Base-by-base conservation (phyloP, 2,888 invertebrate species). In the Alcis repandata region DNA sequence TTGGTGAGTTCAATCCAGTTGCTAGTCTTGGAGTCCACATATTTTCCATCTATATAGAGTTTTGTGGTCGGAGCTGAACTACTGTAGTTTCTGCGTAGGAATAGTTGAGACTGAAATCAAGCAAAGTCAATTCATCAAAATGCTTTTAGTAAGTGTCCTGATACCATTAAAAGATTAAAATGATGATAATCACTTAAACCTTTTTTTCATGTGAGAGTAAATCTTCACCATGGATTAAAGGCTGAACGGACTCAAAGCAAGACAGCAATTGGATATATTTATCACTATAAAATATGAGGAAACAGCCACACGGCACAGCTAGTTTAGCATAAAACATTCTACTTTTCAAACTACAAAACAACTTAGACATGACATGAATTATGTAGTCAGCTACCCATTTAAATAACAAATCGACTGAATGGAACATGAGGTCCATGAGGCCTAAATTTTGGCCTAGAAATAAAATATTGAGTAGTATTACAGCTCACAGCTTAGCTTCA, bases 1-100 rank as follows among this genome's bases (percentile, higher is more conserved):
- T 99, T 97, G 73, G 97, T 97, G 10, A 99, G 95, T 79, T 99
- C 99, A 78, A 99, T 97, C 97, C 98, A 99, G 78, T 99, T 97
- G 20, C 92, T 96, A 0, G 99, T 95, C 88, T 98, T 97, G 0
- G 99, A 99, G 69, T 99, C 99, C 20, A 96, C 94, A 90, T 97
- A 97, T 88, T 99, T 96, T 61, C 99, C 99, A 94, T 99, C 96
- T 76, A 99, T 98, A 90, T 97, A 99, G 67, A 99, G 95, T 90
- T 99, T 99, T 20, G 98, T 98, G 7, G 96, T 96, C 0, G 97
- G 94, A 3, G 95, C 95, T 33, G 95, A 86, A 68, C 94, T 94
- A 74, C 95, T 94, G 73, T 94, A 95, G 69, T 88, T 82, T 74
- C 94, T 92, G 43, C 83, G 84, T 13, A 91, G 76, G 13, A 92